These are phyloP conservation scores for Drosophila albomicans DNA, from an alignment of 1,140 invertebrate species.

Conservation along the genomic window DNA sequence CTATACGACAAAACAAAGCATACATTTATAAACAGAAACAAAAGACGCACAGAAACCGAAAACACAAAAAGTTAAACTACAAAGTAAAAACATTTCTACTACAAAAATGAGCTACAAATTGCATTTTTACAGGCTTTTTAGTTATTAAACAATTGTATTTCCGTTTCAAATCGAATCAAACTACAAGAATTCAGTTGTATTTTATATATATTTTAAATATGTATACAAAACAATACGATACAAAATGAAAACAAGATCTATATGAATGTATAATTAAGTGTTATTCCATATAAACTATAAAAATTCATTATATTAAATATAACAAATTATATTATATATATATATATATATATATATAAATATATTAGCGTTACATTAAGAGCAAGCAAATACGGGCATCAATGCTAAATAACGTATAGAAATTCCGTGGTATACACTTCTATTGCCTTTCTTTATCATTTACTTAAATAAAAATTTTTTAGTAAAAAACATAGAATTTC, in stretches of 20 bases:
- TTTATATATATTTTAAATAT: constrained; percentile 62
- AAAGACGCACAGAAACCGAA: constrained; percentile 36
- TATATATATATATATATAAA: constrained; percentile 46
- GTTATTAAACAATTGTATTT: constrained; percentile 47
- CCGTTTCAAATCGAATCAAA: constrained; percentile 60
- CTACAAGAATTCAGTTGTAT: constrained; percentile 58
- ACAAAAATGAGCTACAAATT: constrained; percentile 30
- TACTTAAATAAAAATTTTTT: constrained; percentile 72
- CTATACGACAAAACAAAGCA: constrained; percentile 32
- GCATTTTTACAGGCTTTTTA: constrained; percentile 47
- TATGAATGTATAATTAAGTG: constrained; percentile 79
- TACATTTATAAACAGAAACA: constrained; percentile 20
- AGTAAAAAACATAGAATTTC: constrained; percentile 52
- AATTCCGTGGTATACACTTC: constrained; percentile 73
- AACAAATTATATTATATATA: constrained; percentile 54
- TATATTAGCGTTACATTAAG: constrained; percentile 70
- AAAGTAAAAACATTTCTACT: constrained; percentile 58
- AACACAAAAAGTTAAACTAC: constrained; percentile 37
- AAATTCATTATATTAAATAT: constrained; percentile 79
- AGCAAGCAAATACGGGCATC: constrained; percentile 56
- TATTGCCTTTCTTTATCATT: constrained; percentile 81
- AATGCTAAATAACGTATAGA: constrained; percentile 63
- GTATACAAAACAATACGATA: constrained; percentile 49
- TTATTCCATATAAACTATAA: constrained; percentile 83
- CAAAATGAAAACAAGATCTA: constrained; percentile 42